Evolutionary conservation across 2,888 invertebrate genomes (phyloP).

Genomic region (Drosophila pegasa): DNA sequence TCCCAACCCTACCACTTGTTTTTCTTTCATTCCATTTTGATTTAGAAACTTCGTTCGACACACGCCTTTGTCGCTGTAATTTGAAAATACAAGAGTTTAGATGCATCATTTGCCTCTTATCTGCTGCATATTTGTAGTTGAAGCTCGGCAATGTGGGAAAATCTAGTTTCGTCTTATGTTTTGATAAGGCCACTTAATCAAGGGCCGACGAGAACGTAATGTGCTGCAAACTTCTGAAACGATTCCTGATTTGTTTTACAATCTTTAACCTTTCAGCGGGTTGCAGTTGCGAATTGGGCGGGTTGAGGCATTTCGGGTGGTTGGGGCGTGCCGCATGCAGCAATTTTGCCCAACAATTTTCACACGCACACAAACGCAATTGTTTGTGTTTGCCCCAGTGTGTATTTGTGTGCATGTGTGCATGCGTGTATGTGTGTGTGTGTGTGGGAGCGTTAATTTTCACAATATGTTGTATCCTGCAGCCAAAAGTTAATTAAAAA

Average conservation of each 20-base stretch:
- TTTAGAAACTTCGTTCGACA: too few species aligned
- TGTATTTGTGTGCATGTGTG: slow-evolving; percentile 21
- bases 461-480: slow-evolving; percentile 84
- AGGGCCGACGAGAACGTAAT: slow-evolving; percentile 26
- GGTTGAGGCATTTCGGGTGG: slow-evolving; percentile 14
- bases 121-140: background rate
- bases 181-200: slow-evolving; percentile 28
- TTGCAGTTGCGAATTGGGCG: background rate
- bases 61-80: too few species aligned
- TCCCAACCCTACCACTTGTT: too few species aligned
- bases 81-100: background rate
- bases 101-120: background rate
- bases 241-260: slow-evolving; percentile 28
- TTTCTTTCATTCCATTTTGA: background rate
- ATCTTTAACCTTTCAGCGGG: slow-evolving; percentile 41
- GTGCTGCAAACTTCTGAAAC: slow-evolving; percentile 15
- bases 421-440: slow-evolving; percentile 29
- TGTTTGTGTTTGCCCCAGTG: slow-evolving; percentile 53
- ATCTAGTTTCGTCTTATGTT: slow-evolving; percentile 52
- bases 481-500: slow-evolving; percentile 85
- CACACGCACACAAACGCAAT: slow-evolving; percentile 40
- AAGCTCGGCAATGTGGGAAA: slow-evolving; percentile 24
- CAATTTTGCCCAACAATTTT: slow-evolving; percentile 47
- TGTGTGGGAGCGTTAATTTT: slow-evolving; percentile 78
- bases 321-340: slow-evolving; percentile 12